Conservation (phyloP, 1,140 invertebrate genomes). For the Dendrolimus kikuchii region DNA sequence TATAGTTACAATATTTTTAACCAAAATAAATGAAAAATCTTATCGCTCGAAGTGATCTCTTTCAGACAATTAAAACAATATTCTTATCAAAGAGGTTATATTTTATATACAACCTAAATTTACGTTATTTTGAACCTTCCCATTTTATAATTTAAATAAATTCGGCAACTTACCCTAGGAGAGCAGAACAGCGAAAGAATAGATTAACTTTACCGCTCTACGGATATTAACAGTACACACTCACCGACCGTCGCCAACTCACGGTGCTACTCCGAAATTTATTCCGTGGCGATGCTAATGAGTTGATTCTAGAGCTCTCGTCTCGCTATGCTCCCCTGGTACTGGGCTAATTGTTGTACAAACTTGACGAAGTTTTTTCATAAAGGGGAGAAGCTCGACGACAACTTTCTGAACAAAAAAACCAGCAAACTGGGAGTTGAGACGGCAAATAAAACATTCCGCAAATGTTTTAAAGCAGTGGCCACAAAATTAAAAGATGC, state of each 20-base stretch:
- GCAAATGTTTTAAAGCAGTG: too few species aligned
- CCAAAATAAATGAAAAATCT: too few species aligned
- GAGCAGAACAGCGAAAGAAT: constrained; percentile 20
- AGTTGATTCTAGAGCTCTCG: constrained; percentile 19
- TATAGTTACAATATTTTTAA: too few species aligned
- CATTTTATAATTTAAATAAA: constrained; percentile 20
- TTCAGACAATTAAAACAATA: too few species aligned
- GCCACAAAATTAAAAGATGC: too few species aligned
- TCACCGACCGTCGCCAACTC: constrained; percentile 6
- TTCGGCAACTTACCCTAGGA: constrained; percentile 17
- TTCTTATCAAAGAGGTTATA: too few species aligned
- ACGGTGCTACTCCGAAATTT: constrained; percentile 17
- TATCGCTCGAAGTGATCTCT: too few species aligned
- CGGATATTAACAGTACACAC: constrained; percentile 12
- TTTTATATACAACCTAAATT: neutral
- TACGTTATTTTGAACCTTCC: neutral
- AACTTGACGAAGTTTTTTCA: neutral
- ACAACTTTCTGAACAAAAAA: too few species aligned
- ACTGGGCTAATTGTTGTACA: constrained; percentile 14
- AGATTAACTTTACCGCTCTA: constrained; percentile 22
- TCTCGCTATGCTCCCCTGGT: constrained; percentile 15
- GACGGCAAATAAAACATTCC: too few species aligned
- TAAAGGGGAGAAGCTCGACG: too few species aligned
- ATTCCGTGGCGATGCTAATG: constrained; percentile 28
- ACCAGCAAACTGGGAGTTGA: too few species aligned